Conservation (phyloP, 1,140 invertebrate genomes). For the Latrodectus geometricus region DNA sequence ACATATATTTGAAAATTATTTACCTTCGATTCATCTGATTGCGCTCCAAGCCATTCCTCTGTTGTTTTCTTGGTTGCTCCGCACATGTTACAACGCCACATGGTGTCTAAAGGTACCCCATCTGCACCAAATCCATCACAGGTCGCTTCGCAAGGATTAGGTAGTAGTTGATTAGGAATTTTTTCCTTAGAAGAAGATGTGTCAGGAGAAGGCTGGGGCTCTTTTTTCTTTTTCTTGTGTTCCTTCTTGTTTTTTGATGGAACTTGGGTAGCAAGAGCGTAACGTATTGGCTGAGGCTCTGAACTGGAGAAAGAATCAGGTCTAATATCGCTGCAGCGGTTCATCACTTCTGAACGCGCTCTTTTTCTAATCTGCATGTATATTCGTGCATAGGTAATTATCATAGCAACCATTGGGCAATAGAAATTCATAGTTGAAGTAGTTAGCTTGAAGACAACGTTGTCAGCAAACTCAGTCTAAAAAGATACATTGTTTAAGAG, state of each 20-base stretch:
- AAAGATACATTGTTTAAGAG: background rate
- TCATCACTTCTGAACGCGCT: slow-evolving; percentile 69
- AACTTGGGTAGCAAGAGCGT: slow-evolving; percentile 20
- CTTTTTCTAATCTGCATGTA: slow-evolving; percentile 72
- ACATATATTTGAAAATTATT: background rate
- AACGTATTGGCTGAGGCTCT: slow-evolving; percentile 15
- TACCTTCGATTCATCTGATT: slow-evolving; percentile 36
- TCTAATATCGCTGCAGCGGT: slow-evolving; percentile 16
- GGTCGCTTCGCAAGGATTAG: slow-evolving; percentile 13
- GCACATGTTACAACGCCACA: slow-evolving; percentile 44
- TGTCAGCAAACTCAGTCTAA: slow-evolving; percentile 73
- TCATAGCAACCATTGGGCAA: slow-evolving; percentile 73
- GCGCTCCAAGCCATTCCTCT: slow-evolving; percentile 38
- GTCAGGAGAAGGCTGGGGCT: background rate
- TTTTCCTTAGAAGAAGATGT: background rate
- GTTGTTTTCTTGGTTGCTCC: slow-evolving; percentile 13
- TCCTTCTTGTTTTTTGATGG: slow-evolving; percentile 41
- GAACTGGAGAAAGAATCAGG: slow-evolving; percentile 34
- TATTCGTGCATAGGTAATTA: slow-evolving; percentile 72
- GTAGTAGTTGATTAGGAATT: background rate
- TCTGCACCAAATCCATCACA: slow-evolving; percentile 35
- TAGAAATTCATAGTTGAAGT: slow-evolving; percentile 75
- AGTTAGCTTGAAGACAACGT: slow-evolving; percentile 72
- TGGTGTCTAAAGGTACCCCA: background rate
- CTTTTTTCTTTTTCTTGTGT: slow-evolving; percentile 16